Percentiles rank a stretch among this genome's conserved stretches.
Conservation (phyloP, 2,888 invertebrate species). For the Acronicta aceris region DNA sequence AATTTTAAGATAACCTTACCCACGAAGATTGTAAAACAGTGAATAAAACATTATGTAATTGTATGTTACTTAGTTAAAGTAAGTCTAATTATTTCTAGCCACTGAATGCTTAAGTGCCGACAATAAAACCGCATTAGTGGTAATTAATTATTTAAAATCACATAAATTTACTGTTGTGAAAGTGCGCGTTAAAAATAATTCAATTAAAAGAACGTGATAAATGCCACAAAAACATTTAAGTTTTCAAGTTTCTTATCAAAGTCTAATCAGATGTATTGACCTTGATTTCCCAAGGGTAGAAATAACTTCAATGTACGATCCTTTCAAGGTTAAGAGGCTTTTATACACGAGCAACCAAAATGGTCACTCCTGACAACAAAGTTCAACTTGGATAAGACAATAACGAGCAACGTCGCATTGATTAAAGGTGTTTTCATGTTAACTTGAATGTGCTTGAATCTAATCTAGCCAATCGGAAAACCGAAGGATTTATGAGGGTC, state of each 20-base stretch:
- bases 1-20: neutral
- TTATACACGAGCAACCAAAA: no score
- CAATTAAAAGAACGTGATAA: slow-evolving; percentile 7
- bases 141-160: slow-evolving; percentile 19
- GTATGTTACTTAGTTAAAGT: neutral
- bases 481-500: no score
- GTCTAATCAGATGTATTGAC: slow-evolving; percentile 20
- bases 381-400: no score
- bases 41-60: neutral
- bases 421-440: no score
- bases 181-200: slow-evolving; percentile 14
- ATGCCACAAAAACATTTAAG: slow-evolving; percentile 6
- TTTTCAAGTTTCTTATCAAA: slow-evolving; percentile 28
- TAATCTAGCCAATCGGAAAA: no score
- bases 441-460: no score
- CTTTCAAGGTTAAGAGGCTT: slow-evolving; percentile 13
- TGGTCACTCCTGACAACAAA: no score
- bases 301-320: slow-evolving; percentile 18
- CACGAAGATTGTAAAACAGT: neutral
- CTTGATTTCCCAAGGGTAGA: slow-evolving; percentile 28
- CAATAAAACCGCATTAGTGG: slow-evolving; percentile 8
- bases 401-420: no score
- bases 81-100: slow-evolving; percentile 10
- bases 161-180: slow-evolving; percentile 11
- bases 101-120: slow-evolving; percentile 9